Evolutionary conservation across 2,113 vertebrate species (phyloP).

Genomic region (Eolophus roseicapilla): DNA sequence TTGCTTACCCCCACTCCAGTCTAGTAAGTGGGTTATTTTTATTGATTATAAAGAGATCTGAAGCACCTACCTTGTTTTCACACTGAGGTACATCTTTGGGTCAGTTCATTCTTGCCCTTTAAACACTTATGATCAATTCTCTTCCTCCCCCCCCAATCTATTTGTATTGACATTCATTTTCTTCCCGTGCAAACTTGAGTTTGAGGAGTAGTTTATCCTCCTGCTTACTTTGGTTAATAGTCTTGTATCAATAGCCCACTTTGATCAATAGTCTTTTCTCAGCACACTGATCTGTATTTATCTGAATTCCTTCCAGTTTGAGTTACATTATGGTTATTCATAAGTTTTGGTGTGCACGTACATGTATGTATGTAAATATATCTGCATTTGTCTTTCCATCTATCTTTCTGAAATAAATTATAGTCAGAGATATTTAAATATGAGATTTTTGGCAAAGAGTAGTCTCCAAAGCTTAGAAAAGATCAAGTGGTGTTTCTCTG

Average conservation of each 20-base stretch:
- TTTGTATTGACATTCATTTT: neutral
- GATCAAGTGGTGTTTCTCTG: neutral
- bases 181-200: neutral
- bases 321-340: neutral
- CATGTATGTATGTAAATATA: rapidly evolving
- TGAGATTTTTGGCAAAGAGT: neutral
- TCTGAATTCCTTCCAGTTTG: neutral
- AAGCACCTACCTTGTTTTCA: neutral
- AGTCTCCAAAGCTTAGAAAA: neutral
- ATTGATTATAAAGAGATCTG: neutral
- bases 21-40: neutral
- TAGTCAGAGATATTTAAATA: neutral
- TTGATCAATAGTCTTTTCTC: neutral
- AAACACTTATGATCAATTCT: neutral
- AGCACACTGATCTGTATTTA: neutral
- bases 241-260: neutral
- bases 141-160: no score
- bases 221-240: neutral
- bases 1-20: neutral
- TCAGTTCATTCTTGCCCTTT: neutral
- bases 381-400: neutral
- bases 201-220: neutral
- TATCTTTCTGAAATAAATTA: neutral
- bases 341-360: neutral
- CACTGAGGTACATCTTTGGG: neutral